Base-by-base conservation (phyloP, 2,888 invertebrate genomes). In the Kuschelorhynchus macadamiae region DNA sequence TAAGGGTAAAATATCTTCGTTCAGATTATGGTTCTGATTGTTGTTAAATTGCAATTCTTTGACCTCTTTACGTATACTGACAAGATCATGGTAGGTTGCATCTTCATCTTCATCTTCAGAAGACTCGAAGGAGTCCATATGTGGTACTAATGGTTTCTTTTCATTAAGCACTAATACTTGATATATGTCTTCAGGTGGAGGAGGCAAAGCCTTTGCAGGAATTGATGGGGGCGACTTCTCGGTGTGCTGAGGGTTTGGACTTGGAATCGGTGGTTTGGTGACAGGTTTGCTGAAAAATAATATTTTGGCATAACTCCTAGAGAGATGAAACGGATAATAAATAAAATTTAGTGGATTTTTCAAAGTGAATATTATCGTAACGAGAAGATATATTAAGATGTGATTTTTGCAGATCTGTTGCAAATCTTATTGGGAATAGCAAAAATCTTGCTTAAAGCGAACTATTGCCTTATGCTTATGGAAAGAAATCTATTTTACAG, bases 41-140 rank as follows among this genome's bases (percentile, higher is more conserved):
- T 21, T 21, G 20, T 39, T 9, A 20, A 18, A 12, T 14, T 14
- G 8, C 11, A 20, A 16, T 14, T 2, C 14, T 55, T 55, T 55
- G 16, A 14, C 21, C 1, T 21, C 21, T 5, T 3, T 55, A 1
- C 1, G 30, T 4, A 57, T 11, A 7, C 32, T 20, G 12, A 18
- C 46, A 30, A 57, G 33, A 21, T 57, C 57, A 33, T 57, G 32
- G 33, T 57, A 57, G 4, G 57, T 46, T 18, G 18, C 18, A 7
- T 46, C 46, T 32, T 57, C 55, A 2, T 44, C 18, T 32, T 57
- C 55, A 2, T 44, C 18, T 4, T 41, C 46, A 5, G 55, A 55
- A 0, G 14, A 18, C 11, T 44, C 44, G 20, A 57, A 46, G 21
- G 57, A 57, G 9, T 18, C 3, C 18, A 57, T 11, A 32, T n/a